Percentiles rank a stretch among this genome's conserved stretches.
Conservation (phyloP, 2,113 vertebrate species). For the Callionymus lyra region DNA sequence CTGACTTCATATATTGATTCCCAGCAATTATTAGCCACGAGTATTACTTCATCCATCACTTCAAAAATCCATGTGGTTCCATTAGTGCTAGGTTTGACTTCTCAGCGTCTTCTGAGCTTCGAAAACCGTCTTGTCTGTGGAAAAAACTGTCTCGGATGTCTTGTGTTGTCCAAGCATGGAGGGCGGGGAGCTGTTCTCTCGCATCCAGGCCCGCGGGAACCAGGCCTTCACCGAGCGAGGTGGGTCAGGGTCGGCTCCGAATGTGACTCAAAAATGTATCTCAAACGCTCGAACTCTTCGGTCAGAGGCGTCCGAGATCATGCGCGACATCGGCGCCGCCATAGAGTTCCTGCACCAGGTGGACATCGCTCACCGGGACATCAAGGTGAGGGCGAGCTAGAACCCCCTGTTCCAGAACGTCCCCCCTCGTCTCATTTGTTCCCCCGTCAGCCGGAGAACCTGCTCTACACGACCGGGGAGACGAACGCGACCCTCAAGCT, state of each 20-base stretch:
- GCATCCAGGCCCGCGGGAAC: slow-evolving; percentile 94
- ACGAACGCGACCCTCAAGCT: slow-evolving; percentile 82
- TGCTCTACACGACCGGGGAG: slow-evolving; percentile 85
- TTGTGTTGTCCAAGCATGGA: too few species aligned
- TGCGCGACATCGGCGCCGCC: slow-evolving; percentile 90
- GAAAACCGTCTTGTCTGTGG: too few species aligned
- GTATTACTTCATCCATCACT: too few species aligned
- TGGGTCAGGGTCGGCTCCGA: slow-evolving; percentile 65
- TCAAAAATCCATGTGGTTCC: too few species aligned
- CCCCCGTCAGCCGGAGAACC: slow-evolving; percentile 87
- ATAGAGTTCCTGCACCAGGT: slow-evolving; percentile 85
- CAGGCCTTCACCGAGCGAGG: slow-evolving; percentile 98
- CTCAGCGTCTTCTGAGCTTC: too few species aligned
- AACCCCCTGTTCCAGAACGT: too few species aligned
- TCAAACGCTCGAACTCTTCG: too few species aligned
- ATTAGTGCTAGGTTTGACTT: too few species aligned
- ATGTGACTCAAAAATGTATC: slow-evolving; percentile 39
- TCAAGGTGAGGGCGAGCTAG: slow-evolving; percentile 84
- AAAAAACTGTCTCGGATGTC: too few species aligned
- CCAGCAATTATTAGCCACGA: too few species aligned
- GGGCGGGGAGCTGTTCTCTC: slow-evolving; percentile 92
- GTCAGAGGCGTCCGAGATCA: slow-evolving; percentile 89
- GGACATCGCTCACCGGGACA: slow-evolving; percentile 91
- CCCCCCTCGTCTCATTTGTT: too few species aligned
- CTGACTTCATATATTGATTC: too few species aligned